Evolutionary conservation across 2,113 vertebrate species (phyloP).

Genomic region (Ptilorrhoa leucosticta): DNA sequence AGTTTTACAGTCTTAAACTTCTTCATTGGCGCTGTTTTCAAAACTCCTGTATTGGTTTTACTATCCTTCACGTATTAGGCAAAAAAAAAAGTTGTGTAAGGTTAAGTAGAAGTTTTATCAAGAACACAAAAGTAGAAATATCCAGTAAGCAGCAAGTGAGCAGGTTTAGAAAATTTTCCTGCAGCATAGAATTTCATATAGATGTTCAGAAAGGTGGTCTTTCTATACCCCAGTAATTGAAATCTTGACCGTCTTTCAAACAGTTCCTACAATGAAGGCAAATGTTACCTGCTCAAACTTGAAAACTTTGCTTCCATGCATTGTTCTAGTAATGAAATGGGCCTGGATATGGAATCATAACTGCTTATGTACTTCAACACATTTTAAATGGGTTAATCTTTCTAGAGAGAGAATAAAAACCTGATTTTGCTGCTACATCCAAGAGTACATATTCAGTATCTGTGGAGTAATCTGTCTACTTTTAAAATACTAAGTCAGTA

Average conservation of each 20-base stretch:
- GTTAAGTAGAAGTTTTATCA: background rate
- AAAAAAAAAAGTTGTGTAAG: background rate
- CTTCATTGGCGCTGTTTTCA: background rate
- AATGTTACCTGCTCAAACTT: background rate
- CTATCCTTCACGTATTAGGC: background rate
- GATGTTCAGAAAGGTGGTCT: background rate
- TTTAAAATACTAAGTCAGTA: background rate
- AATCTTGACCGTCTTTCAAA: background rate
- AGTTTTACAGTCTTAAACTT: background rate
- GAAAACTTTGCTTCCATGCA: background rate
- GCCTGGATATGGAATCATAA: background rate
- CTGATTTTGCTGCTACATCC: background rate
- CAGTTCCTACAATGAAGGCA: background rate
- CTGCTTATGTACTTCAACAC: background rate
- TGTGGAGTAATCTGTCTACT: background rate
- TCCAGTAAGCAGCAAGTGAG: background rate
- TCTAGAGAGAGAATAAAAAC: background rate
- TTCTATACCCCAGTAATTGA: background rate
- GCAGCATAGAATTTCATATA: background rate
- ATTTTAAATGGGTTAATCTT: background rate
- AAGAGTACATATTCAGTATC: background rate
- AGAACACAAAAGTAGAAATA: background rate
- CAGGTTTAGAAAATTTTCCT: background rate
- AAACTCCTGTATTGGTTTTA: background rate
- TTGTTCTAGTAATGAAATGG: background rate